A percentile compares a stretch with the other conserved stretches of the same genome.
These are phyloP conservation scores for Mactromeris polynyma DNA, from an alignment of 2,888 invertebrate genomes.

Conservation along the genomic window DNA sequence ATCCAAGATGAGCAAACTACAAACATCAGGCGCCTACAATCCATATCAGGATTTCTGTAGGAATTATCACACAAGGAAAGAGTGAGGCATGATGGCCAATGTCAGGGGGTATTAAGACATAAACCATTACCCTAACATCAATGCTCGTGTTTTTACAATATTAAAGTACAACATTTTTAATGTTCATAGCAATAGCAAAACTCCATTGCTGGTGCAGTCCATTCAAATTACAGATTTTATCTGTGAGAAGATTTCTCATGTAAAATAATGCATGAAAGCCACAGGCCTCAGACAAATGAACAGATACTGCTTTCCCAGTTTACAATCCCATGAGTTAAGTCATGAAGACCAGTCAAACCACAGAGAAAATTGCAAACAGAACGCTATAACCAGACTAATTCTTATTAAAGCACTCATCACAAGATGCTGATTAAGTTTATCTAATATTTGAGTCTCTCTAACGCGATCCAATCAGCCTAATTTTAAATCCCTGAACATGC, in stretches of 20 bases:
- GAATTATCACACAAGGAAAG: too few species aligned
- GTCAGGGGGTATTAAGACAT: too few species aligned
- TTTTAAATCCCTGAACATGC: slow-evolving; percentile 16
- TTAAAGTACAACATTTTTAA: not conserved
- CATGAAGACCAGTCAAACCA: slow-evolving; percentile 12
- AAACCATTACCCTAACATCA: not conserved
- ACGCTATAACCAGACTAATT: not conserved
- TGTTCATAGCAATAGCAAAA: not conserved
- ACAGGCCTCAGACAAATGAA: not conserved
- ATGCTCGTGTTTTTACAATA: not conserved
- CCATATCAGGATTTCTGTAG: too few species aligned
- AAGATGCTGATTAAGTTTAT: slow-evolving; percentile 1
- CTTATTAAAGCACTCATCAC: not conserved
- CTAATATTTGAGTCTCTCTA: not conserved
- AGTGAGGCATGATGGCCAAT: too few species aligned
- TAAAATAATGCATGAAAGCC: not conserved
- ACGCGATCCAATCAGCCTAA: not conserved
- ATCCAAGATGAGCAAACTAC: too few species aligned
- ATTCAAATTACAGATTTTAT: not conserved
- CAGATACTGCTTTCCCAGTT: not conserved
- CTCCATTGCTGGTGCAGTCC: too few species aligned
- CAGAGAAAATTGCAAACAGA: not conserved
- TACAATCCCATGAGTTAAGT: not conserved
- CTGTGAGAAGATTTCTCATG: not conserved
- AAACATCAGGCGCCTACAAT: too few species aligned